Percentiles rank a stretch among this genome's conserved stretches.
Evolutionary conservation across 2,797 vertebrate species (phyloP).

Genomic region (Eulemur mongoz): DNA sequence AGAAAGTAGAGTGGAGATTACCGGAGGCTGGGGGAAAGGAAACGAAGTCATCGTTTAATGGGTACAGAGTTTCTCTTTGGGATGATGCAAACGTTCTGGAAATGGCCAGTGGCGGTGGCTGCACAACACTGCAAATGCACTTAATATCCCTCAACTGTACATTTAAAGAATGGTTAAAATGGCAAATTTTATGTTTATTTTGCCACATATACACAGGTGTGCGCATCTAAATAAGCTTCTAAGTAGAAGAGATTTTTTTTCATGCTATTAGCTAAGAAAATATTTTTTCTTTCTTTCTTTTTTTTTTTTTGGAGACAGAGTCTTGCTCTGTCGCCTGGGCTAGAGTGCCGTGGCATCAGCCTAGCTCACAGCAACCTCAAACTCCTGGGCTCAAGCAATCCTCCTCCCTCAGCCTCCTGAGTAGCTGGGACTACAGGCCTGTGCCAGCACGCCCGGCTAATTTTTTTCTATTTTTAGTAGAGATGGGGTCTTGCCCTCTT

Average conservation of each 20-base stretch:
- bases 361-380: neutral
- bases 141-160: neutral
- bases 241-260: neutral
- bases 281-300: neutral
- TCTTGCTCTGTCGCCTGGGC: neutral
- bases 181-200: neutral
- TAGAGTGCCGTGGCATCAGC: neutral
- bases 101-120: neutral
- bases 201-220: neutral
- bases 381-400: neutral
- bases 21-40: too few relatives aligned
- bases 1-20: neutral
- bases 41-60: rapidly evolving
- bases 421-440: neutral
- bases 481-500: neutral
- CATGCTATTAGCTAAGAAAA: neutral
- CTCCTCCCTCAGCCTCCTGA: neutral
- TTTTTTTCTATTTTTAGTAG: neutral
- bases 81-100: neutral
- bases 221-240: neutral
- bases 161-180: neutral
- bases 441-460: neutral
- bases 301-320: neutral
- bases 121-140: rapidly evolving
- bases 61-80: neutral